Evolutionary conservation across 2,113 vertebrate genomes (phyloP).

Genomic region (Amphilophus citrinellus): DNA sequence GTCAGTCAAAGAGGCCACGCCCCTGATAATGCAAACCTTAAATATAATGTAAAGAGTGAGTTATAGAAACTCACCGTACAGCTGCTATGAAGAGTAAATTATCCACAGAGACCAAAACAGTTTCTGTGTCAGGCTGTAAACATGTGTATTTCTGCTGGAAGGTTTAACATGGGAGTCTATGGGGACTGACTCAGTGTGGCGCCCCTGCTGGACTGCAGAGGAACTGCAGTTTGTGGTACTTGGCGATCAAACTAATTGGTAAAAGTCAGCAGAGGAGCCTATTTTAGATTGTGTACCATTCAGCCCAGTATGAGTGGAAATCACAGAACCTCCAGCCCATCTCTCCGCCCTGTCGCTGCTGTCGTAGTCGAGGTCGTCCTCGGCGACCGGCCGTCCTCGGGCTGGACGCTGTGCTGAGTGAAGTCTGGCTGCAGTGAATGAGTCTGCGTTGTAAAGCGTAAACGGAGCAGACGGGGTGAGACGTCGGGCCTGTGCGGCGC

Average conservation of each 20-base stretch:
- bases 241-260: background rate
- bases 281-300: background rate
- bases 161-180: background rate
- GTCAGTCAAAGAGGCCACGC: background rate
- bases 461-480: background rate
- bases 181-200: background rate
- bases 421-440: background rate
- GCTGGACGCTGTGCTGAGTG: background rate
- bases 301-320: background rate
- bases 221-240: background rate
- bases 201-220: background rate
- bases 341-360: background rate
- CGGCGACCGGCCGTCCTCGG: background rate
- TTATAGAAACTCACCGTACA: background rate
- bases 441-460: slow-evolving; percentile 3
- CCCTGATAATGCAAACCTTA: background rate
- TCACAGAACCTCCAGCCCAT: background rate
- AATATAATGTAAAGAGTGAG: background rate
- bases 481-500: background rate
- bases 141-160: background rate
- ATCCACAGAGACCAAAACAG: background rate
- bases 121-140: background rate
- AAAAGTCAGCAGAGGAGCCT: background rate
- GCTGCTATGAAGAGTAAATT: background rate
- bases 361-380: background rate